These are phyloP conservation scores for Coptodon rendalli DNA, from an alignment of 2,113 vertebrate species.

Conservation along the genomic window DNA sequence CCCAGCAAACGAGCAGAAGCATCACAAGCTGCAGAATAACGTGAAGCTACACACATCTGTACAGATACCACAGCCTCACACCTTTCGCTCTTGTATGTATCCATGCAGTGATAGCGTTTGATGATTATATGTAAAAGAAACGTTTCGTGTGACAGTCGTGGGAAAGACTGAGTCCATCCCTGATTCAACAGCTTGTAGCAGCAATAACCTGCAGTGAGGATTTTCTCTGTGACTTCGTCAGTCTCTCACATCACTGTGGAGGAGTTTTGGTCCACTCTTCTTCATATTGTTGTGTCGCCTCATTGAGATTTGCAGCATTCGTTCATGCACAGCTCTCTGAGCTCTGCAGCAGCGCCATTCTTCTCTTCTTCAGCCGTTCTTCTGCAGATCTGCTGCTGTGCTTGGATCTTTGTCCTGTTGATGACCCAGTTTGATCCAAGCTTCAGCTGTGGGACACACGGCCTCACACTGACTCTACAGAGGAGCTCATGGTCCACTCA, in stretches of 20 bases:
- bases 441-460: neutral
- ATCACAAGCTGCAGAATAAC: neutral
- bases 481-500: neutral
- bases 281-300: neutral
- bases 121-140: neutral
- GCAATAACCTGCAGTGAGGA: neutral
- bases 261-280: neutral
- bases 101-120: neutral
- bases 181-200: neutral
- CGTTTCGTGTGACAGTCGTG: rapidly evolving
- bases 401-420: neutral
- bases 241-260: neutral
- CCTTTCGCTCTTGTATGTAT: rapidly evolving
- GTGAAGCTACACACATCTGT: rapidly evolving
- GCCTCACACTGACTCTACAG: neutral
- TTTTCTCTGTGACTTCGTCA: neutral
- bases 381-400: neutral
- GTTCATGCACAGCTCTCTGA: neutral
- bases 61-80: neutral
- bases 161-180: neutral
- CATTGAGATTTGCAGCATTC: rapidly evolving
- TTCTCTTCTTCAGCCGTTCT: neutral
- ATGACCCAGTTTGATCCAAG: rapidly evolving
- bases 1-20: neutral
- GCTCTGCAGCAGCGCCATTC: neutral